phyloP scores from a whole-genome alignment of 2,113 vertebrate species.

The Ptilorrhoa leucosticta region DNA sequence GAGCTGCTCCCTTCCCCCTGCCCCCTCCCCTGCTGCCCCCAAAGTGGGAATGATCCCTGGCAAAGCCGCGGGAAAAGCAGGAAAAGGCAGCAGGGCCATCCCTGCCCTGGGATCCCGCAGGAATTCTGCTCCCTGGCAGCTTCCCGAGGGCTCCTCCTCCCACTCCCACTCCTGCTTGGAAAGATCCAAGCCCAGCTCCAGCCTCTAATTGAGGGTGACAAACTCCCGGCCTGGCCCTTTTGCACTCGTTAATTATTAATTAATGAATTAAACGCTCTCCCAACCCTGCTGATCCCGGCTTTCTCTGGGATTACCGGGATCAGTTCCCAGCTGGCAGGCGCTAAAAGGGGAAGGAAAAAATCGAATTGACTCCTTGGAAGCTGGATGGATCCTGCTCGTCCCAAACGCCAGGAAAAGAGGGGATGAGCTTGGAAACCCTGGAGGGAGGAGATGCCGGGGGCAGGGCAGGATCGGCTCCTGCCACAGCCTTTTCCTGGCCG shows the following conservation, averaged over 20 bases:
- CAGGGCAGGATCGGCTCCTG: not conserved
- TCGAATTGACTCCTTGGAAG: not conserved
- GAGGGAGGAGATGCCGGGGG: rapidly evolving
- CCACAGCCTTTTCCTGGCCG: not conserved
- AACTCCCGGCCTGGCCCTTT: not conserved
- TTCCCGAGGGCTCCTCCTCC: not conserved
- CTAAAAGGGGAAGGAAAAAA: not conserved
- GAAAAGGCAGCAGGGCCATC: not conserved
- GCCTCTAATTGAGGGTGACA: not conserved
- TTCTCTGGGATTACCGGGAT: not conserved
- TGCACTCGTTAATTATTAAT: not conserved
- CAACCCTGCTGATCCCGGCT: not conserved
- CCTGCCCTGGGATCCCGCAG: not conserved
- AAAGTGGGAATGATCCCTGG: rapidly evolving
- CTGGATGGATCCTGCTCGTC: not conserved
- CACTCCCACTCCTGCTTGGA: rapidly evolving
- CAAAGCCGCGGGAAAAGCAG: not conserved
- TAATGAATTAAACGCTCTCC: not conserved
- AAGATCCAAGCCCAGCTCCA: not conserved
- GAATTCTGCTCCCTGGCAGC: not conserved
- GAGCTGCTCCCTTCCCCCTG: not conserved
- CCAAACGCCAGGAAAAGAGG: rapidly evolving
- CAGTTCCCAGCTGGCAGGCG: not conserved
- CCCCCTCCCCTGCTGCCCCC: not conserved
- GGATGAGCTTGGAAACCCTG: rapidly evolving